Percentiles rank a stretch among this genome's conserved stretches.
Conservation (phyloP, 1,140 invertebrate species). For the Panagrolaimus sp. region DNA sequence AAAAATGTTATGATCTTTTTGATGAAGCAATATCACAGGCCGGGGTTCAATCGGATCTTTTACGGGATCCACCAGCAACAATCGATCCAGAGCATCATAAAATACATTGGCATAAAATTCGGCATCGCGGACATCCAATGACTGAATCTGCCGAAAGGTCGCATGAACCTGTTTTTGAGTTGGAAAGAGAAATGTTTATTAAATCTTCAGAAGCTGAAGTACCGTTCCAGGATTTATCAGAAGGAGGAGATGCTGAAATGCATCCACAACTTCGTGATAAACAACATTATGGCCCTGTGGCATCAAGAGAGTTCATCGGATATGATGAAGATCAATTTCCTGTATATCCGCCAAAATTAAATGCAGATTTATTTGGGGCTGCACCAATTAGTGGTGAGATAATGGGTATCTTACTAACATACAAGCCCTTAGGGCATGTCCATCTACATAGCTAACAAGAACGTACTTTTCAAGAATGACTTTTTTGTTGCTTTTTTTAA, state of each 20-base stretch:
- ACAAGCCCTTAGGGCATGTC: too few relatives aligned
- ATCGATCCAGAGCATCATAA: not conserved
- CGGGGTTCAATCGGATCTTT: not conserved
- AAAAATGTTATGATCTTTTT: too few relatives aligned
- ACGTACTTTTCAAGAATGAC: too few relatives aligned
- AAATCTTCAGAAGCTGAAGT: not conserved
- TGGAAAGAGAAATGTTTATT: not conserved
- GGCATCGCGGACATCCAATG: not conserved
- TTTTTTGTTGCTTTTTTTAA: not conserved
- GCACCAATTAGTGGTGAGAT: slow-evolving; percentile 11
- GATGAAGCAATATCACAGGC: not conserved
- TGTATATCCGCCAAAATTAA: not conserved
- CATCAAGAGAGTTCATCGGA: not conserved
- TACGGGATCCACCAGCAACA: not conserved
- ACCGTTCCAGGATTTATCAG: not conserved
- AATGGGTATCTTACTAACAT: not conserved
- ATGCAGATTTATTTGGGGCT: not conserved
- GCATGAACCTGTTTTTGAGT: not conserved
- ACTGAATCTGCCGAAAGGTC: not conserved
- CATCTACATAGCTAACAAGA: too few relatives aligned
- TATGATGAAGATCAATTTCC: slow-evolving; percentile 5
- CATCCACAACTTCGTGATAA: slow-evolving; percentile 12
- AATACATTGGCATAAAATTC: slow-evolving; percentile 14
- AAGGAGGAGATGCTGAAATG: not conserved
- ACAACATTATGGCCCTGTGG: slow-evolving; percentile 3